Base-by-base conservation (phyloP, 2,797 vertebrate species). In the Sarcophilus harrisii region DNA sequence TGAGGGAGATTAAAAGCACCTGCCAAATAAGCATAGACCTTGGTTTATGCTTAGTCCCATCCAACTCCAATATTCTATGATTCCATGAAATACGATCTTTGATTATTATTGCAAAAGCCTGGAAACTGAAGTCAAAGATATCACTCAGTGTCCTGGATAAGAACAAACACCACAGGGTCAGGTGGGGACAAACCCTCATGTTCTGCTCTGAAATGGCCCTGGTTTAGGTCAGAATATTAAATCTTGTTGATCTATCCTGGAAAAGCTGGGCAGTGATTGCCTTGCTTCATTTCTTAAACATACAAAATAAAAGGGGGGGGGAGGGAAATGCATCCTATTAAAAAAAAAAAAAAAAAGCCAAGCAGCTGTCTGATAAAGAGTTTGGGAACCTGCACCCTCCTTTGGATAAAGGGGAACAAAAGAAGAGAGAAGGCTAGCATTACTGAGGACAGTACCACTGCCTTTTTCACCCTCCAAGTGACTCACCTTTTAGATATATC, bases 11-110 rank as follows among this genome's bases (percentile, higher is more conserved):
- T n/a, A 73, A 32, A 73, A 81, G 66, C n/a, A 45, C 9, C 66
- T n/a, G 38, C 66, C 66, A 49, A 45, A 87, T 49, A 45, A 45
- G 18, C 21, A 45, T 24, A 27, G 38, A 45, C 21, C n/a, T 24
- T 81, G 38, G 38, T 24, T n/a, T n/a, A n/a, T n/a, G n/a, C n/a
- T n/a, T n/a, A 58, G 57, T 90, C 54, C 29, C 73, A 45, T 57
- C 3, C 21, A 30, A 38, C 49, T 81, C 73, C 13, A 81, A 45
- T 45, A 45, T 45, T 73, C 66, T 38, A 38, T 73, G 66, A 81
- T 38, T 45, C 38, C 30, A 49, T 87, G 59, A 95, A 92, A 62
- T 91, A 62, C 52, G 90, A 52, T 28, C 89, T 94, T 13, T 91
- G 18, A 60, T 58, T 38, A 90, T 5, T 57, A 73, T 92, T 54